Evolutionary conservation across 2,113 vertebrate genomes (phyloP), one percentile per base, ranked within the genome.

Genomic region (Aspidoscelis tigris): DNA sequence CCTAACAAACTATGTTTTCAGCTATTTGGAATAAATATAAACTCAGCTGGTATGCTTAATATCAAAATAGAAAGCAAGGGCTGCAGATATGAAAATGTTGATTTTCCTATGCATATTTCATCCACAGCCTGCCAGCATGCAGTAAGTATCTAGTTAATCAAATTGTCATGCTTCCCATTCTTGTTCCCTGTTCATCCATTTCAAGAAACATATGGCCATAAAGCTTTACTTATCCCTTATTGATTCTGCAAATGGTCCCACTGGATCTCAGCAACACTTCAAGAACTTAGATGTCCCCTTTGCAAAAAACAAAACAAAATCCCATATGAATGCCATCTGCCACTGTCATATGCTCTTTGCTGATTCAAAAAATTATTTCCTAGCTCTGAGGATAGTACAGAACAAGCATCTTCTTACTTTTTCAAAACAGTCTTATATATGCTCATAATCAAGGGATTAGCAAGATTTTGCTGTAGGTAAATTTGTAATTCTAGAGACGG

Each of bases 191-290:
- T 26, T 84, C 71, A 78, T n/a, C 22, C 76, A 77, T 87, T 87
- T 43, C 66, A 47, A 11, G 41, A 21, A 77, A 64, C 66, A 82
- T 2, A 12, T 44, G 61, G 64, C 78, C 70, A 70, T 71, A 77
- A 89, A 86, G 47, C 20, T 76, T 85, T 85, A 79, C 24, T 61
- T 85, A 74, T 72, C 74, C 53, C 74, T 78, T 84, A 70, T 68
- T 84, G 55, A 77, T 82, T 87, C 43, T 75, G 78, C 47, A n/a
- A 55, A 26, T 18, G 50, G 33, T 82, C 50, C 84, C 70, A 72
- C 70, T 69, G 68, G 21, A 82, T n/a, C 16, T 81, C 44, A 84
- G 83, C 3, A 20, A 64, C 53, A 74, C 71, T 21, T 83, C 26
- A 82, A 72, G 12, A 44, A 75, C 66, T 87, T 0, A 0, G 0